These are phyloP conservation scores for Tipula unca DNA, from an alignment of 2,888 invertebrate genomes.

Conservation along the genomic window DNA sequence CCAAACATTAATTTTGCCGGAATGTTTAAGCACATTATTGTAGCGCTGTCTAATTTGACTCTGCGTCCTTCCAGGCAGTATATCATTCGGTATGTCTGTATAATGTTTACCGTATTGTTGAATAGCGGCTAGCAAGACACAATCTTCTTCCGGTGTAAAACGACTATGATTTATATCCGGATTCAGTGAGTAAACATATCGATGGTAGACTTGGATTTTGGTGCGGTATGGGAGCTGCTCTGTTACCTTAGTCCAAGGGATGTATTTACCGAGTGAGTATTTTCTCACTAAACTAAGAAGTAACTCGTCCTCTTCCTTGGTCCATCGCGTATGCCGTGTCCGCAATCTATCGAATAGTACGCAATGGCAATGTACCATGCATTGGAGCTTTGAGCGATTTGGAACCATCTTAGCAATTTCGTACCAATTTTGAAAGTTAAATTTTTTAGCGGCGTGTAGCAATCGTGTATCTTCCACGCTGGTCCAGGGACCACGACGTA, in stretches of 20 bases:
- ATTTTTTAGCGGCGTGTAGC: constrained; percentile 35
- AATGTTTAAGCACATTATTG: constrained; percentile 42
- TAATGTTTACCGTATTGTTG: constrained; percentile 54
- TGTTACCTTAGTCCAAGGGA: constrained; percentile 66
- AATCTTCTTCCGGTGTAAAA: constrained; percentile 59
- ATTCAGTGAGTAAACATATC: constrained; percentile 44
- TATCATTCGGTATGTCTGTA: constrained; percentile 45
- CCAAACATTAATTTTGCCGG: constrained; percentile 47
- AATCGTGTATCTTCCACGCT: constrained; percentile 44
- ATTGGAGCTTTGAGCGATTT: constrained; percentile 59
- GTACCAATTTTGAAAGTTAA: constrained; percentile 57
- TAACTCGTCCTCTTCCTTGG: constrained; percentile 56
- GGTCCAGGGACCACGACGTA: constrained; percentile 52
- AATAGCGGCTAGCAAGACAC: constrained; percentile 52
- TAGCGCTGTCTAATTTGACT: constrained; percentile 55
- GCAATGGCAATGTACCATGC: constrained; percentile 57
- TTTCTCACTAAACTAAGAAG: constrained; percentile 54
- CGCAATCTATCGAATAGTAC: constrained; percentile 34
- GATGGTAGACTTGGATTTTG: constrained; percentile 53
- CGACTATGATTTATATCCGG: constrained; percentile 48
- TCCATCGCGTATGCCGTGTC: constrained; percentile 48
- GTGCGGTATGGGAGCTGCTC: constrained; percentile 53
- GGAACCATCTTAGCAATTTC: constrained; percentile 49
- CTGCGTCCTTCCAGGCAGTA: constrained; percentile 53
- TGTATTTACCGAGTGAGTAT: constrained; percentile 53